phyloP scores from a whole-genome alignment of 2,113 vertebrate genomes.

The Brachypodius melanocephalos region DNA sequence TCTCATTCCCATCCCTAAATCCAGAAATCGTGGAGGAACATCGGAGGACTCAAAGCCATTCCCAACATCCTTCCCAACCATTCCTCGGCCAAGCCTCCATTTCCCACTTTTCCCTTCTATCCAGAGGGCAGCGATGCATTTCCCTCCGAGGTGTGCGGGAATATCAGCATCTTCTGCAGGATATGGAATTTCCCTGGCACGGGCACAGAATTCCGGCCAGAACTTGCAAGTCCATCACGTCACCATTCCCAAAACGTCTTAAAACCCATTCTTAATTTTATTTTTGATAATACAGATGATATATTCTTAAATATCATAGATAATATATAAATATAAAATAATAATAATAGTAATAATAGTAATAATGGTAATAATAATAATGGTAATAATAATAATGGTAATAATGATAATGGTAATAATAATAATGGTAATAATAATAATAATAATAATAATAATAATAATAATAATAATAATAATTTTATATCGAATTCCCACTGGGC shows the following conservation, averaged over 20 bases:
- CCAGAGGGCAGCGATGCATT: not conserved
- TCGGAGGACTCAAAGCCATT: not conserved
- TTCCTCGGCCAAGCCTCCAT: not conserved
- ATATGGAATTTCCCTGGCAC: not conserved
- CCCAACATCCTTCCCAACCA: not conserved
- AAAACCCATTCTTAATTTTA: not conserved
- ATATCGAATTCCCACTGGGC: not conserved
- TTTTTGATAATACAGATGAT: no score
- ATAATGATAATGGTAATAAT: no score
- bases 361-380: no score
- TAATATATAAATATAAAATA: no score
- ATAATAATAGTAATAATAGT: no score
- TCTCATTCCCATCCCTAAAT: not conserved
- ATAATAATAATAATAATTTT: no score
- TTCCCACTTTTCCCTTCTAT: not conserved
- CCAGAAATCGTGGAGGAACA: rapidly evolving
- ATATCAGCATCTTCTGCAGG: not conserved
- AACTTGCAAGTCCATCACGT: not conserved
- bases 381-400: no score
- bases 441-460: no score
- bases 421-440: no score
- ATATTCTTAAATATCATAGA: no score
- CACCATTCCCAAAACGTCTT: not conserved
- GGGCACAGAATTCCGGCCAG: not conserved
- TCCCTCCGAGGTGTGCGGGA: not conserved